These are phyloP conservation scores for Dicerorhinus sumatrensis DNA, from an alignment of 2,113 vertebrate species.

Conservation along the genomic window DNA sequence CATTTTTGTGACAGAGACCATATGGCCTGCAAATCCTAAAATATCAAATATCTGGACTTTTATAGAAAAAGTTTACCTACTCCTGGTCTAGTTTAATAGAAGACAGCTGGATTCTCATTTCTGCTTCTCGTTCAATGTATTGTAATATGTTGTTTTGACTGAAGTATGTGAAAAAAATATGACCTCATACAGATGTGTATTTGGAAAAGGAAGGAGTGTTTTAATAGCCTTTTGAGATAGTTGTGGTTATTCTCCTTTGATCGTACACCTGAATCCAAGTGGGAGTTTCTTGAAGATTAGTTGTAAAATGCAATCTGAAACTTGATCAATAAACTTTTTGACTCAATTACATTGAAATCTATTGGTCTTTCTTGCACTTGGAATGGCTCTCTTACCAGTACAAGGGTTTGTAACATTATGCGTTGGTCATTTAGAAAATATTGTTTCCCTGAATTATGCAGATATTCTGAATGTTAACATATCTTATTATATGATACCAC, in stretches of 20 bases:
- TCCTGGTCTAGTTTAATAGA: neutral
- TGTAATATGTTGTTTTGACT: neutral
- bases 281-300: neutral
- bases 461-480: neutral
- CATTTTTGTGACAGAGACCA: neutral
- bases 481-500: neutral
- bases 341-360: neutral
- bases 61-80: neutral
- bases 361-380: neutral
- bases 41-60: neutral
- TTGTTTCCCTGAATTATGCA: neutral
- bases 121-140: neutral
- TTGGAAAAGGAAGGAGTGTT: too few relatives aligned
- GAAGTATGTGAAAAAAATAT: neutral
- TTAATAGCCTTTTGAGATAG: too few relatives aligned
- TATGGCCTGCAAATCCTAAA: neutral
- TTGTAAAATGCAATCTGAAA: neutral
- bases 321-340: neutral
- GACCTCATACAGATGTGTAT: neutral
- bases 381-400: neutral
- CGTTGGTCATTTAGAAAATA: neutral
- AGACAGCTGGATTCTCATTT: neutral
- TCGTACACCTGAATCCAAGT: neutral
- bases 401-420: neutral
- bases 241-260: neutral